A percentile compares a stretch with the other conserved stretches of the same genome.
These are phyloP conservation scores for Catalaphyllia jardinei DNA, from an alignment of 64 coral and sea anemone genomes.

Conservation along the genomic window DNA sequence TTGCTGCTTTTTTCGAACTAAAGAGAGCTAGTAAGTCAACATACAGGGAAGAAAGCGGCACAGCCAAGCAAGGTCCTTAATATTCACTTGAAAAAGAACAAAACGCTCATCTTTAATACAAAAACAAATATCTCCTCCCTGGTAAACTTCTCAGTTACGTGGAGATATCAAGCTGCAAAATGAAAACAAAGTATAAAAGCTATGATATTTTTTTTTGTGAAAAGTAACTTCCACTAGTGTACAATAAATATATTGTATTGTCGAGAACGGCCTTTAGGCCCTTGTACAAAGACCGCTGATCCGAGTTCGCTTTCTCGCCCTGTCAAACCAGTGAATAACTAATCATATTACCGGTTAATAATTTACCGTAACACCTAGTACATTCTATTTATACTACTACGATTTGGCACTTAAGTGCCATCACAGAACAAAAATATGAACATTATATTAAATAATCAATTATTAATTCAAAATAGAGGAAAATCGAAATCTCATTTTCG, in stretches of 20 bases:
- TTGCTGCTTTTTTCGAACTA: background rate
- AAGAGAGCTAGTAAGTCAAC: background rate
- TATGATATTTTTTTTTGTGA: background rate
- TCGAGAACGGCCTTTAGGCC: background rate
- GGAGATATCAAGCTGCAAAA: background rate
- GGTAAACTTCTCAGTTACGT: conserved; percentile 6
- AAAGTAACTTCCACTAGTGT: conserved; percentile 14
- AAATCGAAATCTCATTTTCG: background rate
- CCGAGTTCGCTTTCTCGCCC: conserved; percentile 18
- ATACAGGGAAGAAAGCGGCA: conserved; percentile 14
- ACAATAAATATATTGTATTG: conserved; percentile 19
- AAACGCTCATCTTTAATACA: background rate
- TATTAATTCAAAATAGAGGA: conserved; percentile 32
- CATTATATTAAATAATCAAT: conserved; percentile 35
- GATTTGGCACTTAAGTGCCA: background rate
- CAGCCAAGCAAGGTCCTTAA: background rate
- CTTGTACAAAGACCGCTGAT: background rate
- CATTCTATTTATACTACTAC: conserved; percentile 23
- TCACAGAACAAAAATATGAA: conserved; percentile 28
- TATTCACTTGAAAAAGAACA: background rate
- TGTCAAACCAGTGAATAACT: conserved; percentile 31
- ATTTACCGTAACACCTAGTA: background rate
- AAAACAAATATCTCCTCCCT: background rate
- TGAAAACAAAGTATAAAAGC: conserved; percentile 28
- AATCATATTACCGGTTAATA: conserved; percentile 23